Evolutionary conservation across 2,113 vertebrate genomes (phyloP), one percentile per base, ranked within the genome.

Genomic region (Dicerorhinus sumatrensis): DNA sequence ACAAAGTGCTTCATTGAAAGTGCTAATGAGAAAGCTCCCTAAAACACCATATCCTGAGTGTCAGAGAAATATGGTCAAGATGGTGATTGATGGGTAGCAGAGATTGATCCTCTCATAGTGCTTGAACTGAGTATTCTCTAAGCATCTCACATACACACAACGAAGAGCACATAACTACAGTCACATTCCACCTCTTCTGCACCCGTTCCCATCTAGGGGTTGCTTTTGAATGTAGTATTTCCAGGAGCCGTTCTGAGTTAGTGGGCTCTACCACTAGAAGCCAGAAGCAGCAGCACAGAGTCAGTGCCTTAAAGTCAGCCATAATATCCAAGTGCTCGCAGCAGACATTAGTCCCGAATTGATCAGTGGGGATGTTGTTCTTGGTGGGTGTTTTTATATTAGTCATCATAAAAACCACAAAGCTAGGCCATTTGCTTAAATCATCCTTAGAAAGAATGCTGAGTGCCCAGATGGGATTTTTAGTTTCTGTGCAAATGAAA

Each of bases 401-500:
- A 77, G 93, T 96, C 76, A 94, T 92, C 39, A 69, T 95, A 96
- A 97, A 97, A 98, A 91, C 83, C 96, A 97, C 95, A 91, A 93
- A 97, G 96, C 95, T 75, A 92, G 84, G 97, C 96, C 77, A 75
- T 96, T 97, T 94, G 96, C 97, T 98, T 92, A 93, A 94, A 94
- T 98, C 82, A 60, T 93, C 46, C 1, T 96, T 96, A 96, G 92
- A 97, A 97, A 98, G 95, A 97, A 96, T 94, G 96, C 96, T 62
- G 94, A 92, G 94, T 96, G 96, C 92, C 97, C 92, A 91, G 97
- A 91, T 97, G 96, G 98, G 92, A 97, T 95, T 97, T 94, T 88
- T 96, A 96, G 95, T 97, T 96, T 96, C 95, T 96, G 98, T 98
- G 98, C 96, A 98, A 98, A 97, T 96, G 96, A 97, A 97, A 94